Base-by-base conservation (phyloP, 2,888 invertebrate species). In the Nasonia oneida region DNA sequence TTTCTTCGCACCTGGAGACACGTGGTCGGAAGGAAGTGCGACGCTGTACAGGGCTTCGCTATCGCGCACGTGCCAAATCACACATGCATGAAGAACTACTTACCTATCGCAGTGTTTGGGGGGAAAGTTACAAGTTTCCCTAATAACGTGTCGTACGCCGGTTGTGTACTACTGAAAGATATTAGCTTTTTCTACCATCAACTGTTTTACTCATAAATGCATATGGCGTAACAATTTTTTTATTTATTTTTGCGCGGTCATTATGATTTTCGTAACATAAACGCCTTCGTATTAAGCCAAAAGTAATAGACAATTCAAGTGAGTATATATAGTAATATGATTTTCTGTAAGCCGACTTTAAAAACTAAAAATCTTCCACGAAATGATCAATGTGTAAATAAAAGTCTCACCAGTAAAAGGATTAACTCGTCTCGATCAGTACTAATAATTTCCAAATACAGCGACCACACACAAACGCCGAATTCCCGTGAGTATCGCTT, bases 21-120 rank as follows among this genome's bases (percentile, higher is more conserved):
- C 92, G 93, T 93, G 92, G 90, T 92, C 90, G 92, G 92, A 92
- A 92, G 90, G 91, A 86, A 90, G 73, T 14, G 89, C 84, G 89
- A 88, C 85, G 86, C 86, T 88, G 89, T 88, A 67, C 15, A 33
- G n/a, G 70, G 78, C 87, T 86, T 47, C 90, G 90, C 89, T 67
- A 67, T 73, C 47, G 90, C 90, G 90, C 86, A 88, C 85, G 76
- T 84, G 86, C 80, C 84, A 89, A 92, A 92, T 91, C 90, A 89
- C 92, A 92, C 92, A 92, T 92, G 92, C 90, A 90, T 89, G 90
- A 89, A 88, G 83, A 39, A 33, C 18, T 0, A 47, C n/a, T 61
- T 61, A n/a, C 2, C 29, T 61, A 39, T n/a, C 73, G 50, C n/a
- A 6, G 1, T 23, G 33, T 37, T 33, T 37, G 39, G 64, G 42